Evolutionary conservation across 2,888 invertebrate species (phyloP).

Genomic region (Piscicola geometra): DNA sequence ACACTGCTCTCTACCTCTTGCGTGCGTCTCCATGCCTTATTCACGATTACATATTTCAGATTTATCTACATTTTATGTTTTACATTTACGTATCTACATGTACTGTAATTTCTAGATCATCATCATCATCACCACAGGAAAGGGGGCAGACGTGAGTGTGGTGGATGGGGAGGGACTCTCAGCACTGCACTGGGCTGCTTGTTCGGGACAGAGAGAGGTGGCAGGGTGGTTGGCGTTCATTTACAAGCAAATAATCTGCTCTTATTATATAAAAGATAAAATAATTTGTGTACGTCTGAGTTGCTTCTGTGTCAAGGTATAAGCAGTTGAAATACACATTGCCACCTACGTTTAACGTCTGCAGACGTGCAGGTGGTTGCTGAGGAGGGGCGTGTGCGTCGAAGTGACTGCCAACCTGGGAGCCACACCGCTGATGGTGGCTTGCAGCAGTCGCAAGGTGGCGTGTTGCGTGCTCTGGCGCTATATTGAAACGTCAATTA

Average conservation of each 20-base stretch:
- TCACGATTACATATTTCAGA: too few relatives aligned
- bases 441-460: slow-evolving; percentile 40
- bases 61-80: too few relatives aligned
- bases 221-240: too few relatives aligned
- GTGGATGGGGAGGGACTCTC: slow-evolving; percentile 42
- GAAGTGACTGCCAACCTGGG: slow-evolving; percentile 42
- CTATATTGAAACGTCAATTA: too few relatives aligned
- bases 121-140: slow-evolving; percentile 27
- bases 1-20: slow-evolving; percentile 41
- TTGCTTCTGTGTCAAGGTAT: too few relatives aligned
- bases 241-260: too few relatives aligned
- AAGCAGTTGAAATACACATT: too few relatives aligned
- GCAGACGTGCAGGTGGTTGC: slow-evolving; percentile 35
- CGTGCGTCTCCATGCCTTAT: background rate
- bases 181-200: slow-evolving; percentile 45
- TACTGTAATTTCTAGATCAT: too few relatives aligned
- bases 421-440: slow-evolving; percentile 46
- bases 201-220: slow-evolving; percentile 39
- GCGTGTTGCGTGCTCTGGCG: background rate
- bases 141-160: slow-evolving; percentile 38
- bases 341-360: too few relatives aligned
- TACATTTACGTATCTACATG: too few relatives aligned
- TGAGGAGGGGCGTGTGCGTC: slow-evolving; percentile 37
- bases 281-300: too few relatives aligned
- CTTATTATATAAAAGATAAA: too few relatives aligned